Conservation (phyloP, 2,113 vertebrate genomes). For the Cyphomyrus discorhynchus region DNA sequence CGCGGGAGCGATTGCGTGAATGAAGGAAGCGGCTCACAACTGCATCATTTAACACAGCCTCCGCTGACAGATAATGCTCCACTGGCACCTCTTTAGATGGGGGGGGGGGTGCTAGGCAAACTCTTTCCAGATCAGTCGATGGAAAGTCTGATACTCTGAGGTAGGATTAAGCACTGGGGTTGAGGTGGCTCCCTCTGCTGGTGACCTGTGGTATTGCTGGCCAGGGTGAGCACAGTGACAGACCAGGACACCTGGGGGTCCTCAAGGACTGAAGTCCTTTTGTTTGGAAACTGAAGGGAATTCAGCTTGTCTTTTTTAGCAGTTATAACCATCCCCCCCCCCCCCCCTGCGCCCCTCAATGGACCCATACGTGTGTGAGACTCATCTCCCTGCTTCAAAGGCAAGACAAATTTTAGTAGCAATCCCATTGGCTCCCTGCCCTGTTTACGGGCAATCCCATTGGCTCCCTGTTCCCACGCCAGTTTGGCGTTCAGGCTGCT, state of each 20-base stretch:
- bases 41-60: not conserved
- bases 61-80: not conserved
- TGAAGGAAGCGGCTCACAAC: not conserved
- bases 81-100: not conserved
- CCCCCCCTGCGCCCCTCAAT: not conserved
- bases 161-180: not conserved
- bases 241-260: not conserved
- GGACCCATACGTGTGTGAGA: not conserved
- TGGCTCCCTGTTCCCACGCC: not conserved
- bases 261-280: not conserved
- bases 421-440: too few relatives aligned
- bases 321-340: not conserved
- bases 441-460: not conserved
- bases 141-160: not conserved
- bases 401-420: not conserved
- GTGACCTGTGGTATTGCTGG: not conserved
- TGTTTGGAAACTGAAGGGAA: not conserved
- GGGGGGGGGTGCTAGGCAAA: not conserved
- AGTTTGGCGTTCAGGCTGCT: not conserved
- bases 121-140: not conserved
- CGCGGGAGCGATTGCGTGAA: not conserved
- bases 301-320: not conserved
- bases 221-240: not conserved
- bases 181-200: slow-evolving; percentile 5
- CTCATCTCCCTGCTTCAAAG: not conserved